Evolutionary conservation across 92 coral and sea anemone species (phyloP).

Genomic region (Virgularia gustaviana): DNA sequence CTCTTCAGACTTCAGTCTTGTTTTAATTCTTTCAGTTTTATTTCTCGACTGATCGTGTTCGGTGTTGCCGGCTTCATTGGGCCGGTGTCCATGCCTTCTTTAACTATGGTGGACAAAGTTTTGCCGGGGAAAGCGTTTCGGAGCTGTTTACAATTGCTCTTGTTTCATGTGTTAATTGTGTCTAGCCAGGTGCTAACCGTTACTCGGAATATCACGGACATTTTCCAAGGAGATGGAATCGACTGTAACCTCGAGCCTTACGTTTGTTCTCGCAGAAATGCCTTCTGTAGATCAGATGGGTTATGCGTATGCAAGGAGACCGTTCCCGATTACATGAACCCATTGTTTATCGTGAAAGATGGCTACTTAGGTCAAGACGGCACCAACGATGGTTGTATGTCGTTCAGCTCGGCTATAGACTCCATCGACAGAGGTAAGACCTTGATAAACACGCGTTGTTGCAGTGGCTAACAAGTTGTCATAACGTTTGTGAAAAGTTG

Average conservation of each 20-base stretch:
- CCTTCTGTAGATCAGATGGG: constrained; percentile 8
- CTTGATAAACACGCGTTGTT: no score
- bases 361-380: constrained; percentile 10
- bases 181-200: background rate
- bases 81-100: no score
- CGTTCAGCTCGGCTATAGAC: background rate
- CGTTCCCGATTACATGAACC: constrained; percentile 22
- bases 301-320: constrained; percentile 12
- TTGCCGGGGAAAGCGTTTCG: no score
- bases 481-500: no score
- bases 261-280: constrained; percentile 4
- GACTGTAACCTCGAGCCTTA: background rate
- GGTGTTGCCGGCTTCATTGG: no score
- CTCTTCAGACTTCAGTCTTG: no score
- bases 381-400: constrained; percentile 12
- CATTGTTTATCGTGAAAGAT: background rate
- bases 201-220: constrained; percentile 6
- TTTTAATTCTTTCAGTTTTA: no score
- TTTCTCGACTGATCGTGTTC: no score
- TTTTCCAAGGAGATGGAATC: background rate
- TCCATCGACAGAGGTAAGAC: constrained; percentile 13
- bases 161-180: background rate
- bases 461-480: no score
- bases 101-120: no score
- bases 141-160: background rate